Conservation (phyloP, 2,888 invertebrate genomes). For the Leptopilina myrica region DNA sequence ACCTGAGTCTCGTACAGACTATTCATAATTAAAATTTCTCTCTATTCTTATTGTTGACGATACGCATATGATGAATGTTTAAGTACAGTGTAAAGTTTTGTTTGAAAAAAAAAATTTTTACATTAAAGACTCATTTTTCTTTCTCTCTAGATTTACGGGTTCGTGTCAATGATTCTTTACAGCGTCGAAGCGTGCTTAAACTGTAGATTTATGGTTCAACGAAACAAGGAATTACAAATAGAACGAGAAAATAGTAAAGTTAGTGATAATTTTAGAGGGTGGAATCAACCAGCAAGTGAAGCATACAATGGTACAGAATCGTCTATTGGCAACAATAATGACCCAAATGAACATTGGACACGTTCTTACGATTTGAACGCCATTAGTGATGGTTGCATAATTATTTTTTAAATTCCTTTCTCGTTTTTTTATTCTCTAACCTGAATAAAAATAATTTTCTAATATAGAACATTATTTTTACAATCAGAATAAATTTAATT, state of each 20-base stretch:
- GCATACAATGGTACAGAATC: slow-evolving; percentile 22
- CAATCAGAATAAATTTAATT: too few relatives aligned
- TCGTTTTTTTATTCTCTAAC: neutral
- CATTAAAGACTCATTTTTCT: neutral
- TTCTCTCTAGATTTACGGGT: slow-evolving; percentile 25
- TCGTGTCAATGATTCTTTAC: slow-evolving; percentile 4
- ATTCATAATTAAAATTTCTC: too few relatives aligned
- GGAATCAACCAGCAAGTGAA: slow-evolving; percentile 35
- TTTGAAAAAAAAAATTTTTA: neutral
- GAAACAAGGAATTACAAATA: neutral
- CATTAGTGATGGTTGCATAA: slow-evolving; percentile 30
- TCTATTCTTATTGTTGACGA: too few relatives aligned
- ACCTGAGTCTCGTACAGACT: too few relatives aligned
- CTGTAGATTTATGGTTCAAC: slow-evolving; percentile 16
- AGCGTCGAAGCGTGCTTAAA: slow-evolving; percentile 11
- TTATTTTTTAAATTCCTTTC: slow-evolving; percentile 18
- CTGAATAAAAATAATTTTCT: too few relatives aligned
- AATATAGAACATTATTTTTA: too few relatives aligned
- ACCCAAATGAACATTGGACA: slow-evolving; percentile 35
- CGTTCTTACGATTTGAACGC: slow-evolving; percentile 33
- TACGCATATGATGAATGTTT: too few relatives aligned
- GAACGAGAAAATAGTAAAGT: slow-evolving; percentile 29
- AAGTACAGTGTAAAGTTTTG: too few relatives aligned
- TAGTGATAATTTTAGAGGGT: slow-evolving; percentile 32
- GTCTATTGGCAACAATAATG: slow-evolving; percentile 10